These are phyloP conservation scores for Microctonus brassicae DNA, from an alignment of 2,888 invertebrate genomes.

Conservation along the genomic window DNA sequence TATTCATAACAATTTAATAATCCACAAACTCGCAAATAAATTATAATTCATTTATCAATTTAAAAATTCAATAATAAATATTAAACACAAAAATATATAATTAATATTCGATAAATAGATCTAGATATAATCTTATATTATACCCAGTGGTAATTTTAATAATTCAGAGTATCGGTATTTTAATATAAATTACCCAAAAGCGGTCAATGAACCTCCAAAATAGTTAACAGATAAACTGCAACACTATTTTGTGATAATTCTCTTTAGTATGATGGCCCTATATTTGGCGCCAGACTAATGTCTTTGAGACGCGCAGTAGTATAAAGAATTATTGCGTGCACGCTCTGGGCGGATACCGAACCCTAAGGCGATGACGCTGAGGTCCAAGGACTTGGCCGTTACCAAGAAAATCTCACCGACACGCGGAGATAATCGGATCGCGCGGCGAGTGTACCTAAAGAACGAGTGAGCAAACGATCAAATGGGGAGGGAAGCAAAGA, in stretches of 20 bases:
- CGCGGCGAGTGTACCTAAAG: slow-evolving; percentile 39
- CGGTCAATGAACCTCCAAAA: too few relatives aligned
- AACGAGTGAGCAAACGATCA: background rate
- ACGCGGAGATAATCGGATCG: slow-evolving; percentile 48
- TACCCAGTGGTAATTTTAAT: too few relatives aligned
- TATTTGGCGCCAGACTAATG: slow-evolving; percentile 49
- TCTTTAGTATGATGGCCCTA: background rate
- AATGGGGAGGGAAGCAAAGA: background rate
- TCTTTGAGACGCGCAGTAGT: slow-evolving; percentile 60
- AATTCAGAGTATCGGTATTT: too few relatives aligned
- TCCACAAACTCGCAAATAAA: background rate
- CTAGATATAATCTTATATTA: too few relatives aligned
- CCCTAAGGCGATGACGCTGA: slow-evolving; percentile 62
- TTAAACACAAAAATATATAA: too few relatives aligned
- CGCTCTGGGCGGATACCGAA: slow-evolving; percentile 65
- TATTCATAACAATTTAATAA: background rate
- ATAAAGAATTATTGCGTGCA: slow-evolving; percentile 61
- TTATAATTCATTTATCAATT: background rate
- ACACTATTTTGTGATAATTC: too few relatives aligned
- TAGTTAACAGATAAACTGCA: too few relatives aligned
- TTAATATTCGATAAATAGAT: background rate
- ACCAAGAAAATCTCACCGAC: slow-evolving; percentile 63
- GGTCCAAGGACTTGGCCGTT: slow-evolving; percentile 65
- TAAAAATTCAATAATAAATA: background rate
- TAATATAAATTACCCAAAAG: too few relatives aligned